Evolutionary conservation across 2,888 invertebrate genomes (phyloP).

Genomic region (Meteorus colon): DNA sequence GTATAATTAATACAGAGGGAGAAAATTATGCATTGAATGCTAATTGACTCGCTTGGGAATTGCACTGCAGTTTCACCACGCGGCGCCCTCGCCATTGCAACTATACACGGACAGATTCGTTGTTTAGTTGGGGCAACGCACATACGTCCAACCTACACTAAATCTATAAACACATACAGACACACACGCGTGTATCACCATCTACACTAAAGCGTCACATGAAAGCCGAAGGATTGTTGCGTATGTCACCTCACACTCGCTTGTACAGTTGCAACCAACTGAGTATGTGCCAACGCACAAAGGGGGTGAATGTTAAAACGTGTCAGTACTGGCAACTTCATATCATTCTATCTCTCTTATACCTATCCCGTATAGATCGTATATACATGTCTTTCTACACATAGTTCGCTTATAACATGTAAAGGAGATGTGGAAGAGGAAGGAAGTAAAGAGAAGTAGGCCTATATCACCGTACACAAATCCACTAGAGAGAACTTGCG

Average conservation of each 20-base stretch:
- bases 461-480: background rate
- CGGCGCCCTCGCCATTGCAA: constrained; percentile 7
- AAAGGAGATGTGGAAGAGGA: background rate
- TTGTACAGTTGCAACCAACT: background rate
- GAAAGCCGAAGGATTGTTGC: constrained; percentile 28
- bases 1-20: constrained; percentile 47
- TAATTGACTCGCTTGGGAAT: constrained; percentile 45
- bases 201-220: background rate
- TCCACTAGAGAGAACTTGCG: background rate
- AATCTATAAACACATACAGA: background rate
- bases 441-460: background rate
- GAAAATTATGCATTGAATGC: constrained; percentile 52
- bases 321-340: constrained; percentile 33
- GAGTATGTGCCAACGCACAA: constrained; percentile 40
- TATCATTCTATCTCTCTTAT: constrained; percentile 1
- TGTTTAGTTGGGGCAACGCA: background rate
- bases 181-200: background rate
- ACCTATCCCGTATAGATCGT: background rate
- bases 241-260: constrained; percentile 16
- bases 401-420: background rate
- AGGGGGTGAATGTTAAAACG: constrained; percentile 54
- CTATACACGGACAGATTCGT: constrained; percentile 11
- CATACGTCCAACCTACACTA: background rate
- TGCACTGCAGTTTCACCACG: constrained; percentile 31
- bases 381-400: background rate